These are phyloP conservation scores for Pteropus rufus DNA, from an alignment of 2,797 vertebrate genomes.

Conservation along the genomic window DNA sequence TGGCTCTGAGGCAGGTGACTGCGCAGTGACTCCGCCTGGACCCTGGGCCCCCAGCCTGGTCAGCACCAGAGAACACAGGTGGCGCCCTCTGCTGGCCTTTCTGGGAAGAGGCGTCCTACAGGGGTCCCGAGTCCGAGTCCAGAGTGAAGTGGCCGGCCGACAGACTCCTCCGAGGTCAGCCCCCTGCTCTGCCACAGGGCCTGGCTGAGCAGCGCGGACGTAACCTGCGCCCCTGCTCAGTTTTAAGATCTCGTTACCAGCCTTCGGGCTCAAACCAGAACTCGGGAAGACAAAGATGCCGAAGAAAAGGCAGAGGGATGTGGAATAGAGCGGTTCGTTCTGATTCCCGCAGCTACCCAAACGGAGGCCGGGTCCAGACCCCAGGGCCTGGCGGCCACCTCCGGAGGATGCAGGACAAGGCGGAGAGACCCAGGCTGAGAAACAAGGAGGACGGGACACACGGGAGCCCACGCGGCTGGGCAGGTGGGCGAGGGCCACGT, in stretches of 20 bases:
- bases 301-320: neutral
- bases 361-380: conserved; percentile 31
- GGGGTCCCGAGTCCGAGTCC: neutral
- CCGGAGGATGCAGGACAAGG: neutral
- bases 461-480: too few relatives aligned
- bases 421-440: conserved; percentile 57
- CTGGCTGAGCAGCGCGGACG: too few relatives aligned
- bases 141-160: neutral
- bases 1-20: neutral
- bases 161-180: too few relatives aligned
- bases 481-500: accelerated
- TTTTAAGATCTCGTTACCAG: neutral
- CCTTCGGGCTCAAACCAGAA: neutral
- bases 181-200: neutral
- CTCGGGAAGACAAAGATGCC: neutral
- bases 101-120: accelerated
- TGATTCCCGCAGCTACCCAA: neutral
- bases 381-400: neutral
- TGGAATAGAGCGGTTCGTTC: neutral
- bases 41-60: neutral
- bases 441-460: neutral
- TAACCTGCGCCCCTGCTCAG: neutral
- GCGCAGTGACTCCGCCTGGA: accelerated
- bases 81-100: accelerated
- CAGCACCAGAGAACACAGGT: accelerated